These are phyloP conservation scores for Dusona sp. DNA, from an alignment of 2,888 invertebrate species.

Conservation along the genomic window DNA sequence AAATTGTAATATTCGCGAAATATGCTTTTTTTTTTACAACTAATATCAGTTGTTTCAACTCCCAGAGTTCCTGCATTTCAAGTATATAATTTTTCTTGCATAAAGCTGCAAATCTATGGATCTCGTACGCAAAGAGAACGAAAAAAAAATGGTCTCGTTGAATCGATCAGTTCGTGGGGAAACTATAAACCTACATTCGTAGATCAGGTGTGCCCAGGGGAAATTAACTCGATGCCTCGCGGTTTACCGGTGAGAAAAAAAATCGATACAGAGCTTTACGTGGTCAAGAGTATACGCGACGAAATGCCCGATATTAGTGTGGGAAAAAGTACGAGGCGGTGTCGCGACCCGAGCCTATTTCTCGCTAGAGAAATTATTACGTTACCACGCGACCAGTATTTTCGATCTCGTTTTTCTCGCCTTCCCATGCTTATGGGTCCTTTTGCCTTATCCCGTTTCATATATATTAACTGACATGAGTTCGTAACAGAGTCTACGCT, in stretches of 20 bases:
- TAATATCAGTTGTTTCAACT: not conserved
- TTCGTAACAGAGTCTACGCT: slow-evolving; percentile 53
- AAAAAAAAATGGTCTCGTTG: not conserved
- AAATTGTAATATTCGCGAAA: not conserved
- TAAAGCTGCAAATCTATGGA: slow-evolving; percentile 8
- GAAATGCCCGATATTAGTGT: slow-evolving; percentile 29
- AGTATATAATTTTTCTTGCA: not conserved
- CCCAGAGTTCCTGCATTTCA: not conserved
- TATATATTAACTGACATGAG: slow-evolving; percentile 11
- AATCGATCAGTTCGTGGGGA: slow-evolving; percentile 26
- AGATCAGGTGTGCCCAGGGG: slow-evolving; percentile 60
- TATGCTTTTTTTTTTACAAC: not conserved
- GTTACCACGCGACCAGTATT: slow-evolving; percentile 22
- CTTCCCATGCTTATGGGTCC: not conserved
- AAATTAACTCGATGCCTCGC: slow-evolving; percentile 73
- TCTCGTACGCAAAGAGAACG: slow-evolving; percentile 1
- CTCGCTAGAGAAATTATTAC: slow-evolving; percentile 62
- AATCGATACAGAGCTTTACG: slow-evolving; percentile 69
- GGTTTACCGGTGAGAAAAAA: slow-evolving; percentile 70
- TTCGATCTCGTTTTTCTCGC: not conserved
- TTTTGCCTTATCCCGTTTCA: slow-evolving; percentile 46
- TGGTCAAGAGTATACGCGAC: slow-evolving; percentile 59
- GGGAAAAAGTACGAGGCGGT: slow-evolving; percentile 41
- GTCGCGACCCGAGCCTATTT: slow-evolving; percentile 9
- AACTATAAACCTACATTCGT: slow-evolving; percentile 41